phyloP scores from a whole-genome alignment of 1,140 invertebrate species.

The Apis dorsata region DNA sequence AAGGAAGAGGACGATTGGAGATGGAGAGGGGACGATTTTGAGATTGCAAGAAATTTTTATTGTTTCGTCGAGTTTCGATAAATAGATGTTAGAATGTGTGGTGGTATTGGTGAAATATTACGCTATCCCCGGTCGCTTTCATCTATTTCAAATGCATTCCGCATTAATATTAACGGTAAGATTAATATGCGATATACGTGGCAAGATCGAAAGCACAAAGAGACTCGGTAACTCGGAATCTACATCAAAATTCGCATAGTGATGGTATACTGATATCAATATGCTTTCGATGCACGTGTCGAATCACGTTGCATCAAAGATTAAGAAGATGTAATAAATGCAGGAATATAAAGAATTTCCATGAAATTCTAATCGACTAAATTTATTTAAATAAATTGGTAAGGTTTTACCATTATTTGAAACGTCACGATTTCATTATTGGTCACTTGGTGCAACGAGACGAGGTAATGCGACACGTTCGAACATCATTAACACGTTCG shows the following conservation, averaged over 20 bases:
- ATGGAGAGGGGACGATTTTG: too few relatives aligned
- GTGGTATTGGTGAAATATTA: too few relatives aligned
- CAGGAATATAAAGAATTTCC: too few relatives aligned
- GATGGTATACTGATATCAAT: background rate
- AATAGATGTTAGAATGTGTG: too few relatives aligned
- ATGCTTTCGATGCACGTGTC: background rate
- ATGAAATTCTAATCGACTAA: too few relatives aligned
- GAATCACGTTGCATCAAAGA: background rate
- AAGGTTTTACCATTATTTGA: too few relatives aligned
- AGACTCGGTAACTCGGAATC: constrained; percentile 2
- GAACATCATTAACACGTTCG: background rate
- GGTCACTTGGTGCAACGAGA: background rate
- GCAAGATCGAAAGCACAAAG: constrained; percentile 17
- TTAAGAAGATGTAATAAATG: too few relatives aligned
- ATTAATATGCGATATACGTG: constrained; percentile 7
- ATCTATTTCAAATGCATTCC: constrained; percentile 2
- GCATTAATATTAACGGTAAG: constrained; percentile 2
- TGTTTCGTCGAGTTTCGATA: too few relatives aligned
- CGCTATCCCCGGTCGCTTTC: background rate
- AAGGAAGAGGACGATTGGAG: too few relatives aligned
- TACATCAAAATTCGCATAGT: constrained; percentile 1
- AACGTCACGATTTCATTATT: background rate
- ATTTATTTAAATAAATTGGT: too few relatives aligned
- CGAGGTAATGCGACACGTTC: background rate
- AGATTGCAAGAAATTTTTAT: too few relatives aligned